Conservation (phyloP, 2,888 invertebrate species). For the Drosophila kambysellisi region DNA sequence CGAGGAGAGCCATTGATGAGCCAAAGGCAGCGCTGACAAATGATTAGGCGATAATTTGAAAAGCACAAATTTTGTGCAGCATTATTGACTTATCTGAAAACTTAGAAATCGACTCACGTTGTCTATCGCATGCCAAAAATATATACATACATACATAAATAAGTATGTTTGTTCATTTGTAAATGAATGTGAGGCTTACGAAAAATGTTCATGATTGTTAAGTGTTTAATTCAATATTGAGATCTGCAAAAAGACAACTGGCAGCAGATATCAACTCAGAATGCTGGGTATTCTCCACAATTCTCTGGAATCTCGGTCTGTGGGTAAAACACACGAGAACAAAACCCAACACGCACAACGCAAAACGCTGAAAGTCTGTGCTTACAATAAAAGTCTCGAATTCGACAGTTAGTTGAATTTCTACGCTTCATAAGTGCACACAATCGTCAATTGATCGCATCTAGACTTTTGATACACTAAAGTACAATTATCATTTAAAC, state of each 20-base stretch:
- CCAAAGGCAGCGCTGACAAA: too few species aligned
- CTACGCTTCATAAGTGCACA: constrained; percentile 31
- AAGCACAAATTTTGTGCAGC: constrained; percentile 31
- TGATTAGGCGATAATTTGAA: constrained; percentile 1
- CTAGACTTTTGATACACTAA: background rate
- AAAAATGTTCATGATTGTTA: constrained; percentile 20
- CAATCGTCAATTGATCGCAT: constrained; percentile 1
- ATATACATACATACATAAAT: constrained; percentile 6
- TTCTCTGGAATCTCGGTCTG: constrained; percentile 10
- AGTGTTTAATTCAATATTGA: constrained; percentile 25
- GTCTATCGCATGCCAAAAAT: constrained; percentile 28
- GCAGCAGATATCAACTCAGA: constrained; percentile 19
- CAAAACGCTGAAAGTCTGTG: background rate
- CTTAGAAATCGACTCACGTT: constrained; percentile 37
- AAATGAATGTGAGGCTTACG: background rate
- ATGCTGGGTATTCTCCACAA: constrained; percentile 37
- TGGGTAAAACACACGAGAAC: constrained; percentile 39
- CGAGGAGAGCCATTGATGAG: background rate
- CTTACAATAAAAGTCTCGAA: constrained; percentile 41
- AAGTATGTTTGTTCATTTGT: background rate
- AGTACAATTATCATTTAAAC: background rate
- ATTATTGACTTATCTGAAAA: constrained; percentile 1
- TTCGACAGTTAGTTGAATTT: constrained; percentile 32
- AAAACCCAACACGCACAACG: background rate
- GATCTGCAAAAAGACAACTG: constrained; percentile 11